phyloP scores from a whole-genome alignment of 64 coral and sea anemone species.

The Montipora foliosa region DNA sequence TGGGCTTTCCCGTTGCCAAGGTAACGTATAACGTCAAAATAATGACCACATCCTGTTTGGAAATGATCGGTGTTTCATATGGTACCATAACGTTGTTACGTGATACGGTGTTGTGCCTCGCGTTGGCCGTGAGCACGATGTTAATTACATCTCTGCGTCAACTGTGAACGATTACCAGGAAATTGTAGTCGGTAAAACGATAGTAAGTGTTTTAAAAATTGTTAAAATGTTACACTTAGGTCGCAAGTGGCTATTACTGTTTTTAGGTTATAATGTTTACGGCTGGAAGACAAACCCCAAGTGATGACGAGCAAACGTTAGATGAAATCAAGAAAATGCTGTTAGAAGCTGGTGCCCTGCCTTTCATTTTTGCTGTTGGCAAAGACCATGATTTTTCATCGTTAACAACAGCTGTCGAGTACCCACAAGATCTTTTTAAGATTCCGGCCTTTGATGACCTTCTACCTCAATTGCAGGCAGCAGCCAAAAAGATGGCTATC shows the following conservation, averaged over 20 bases:
- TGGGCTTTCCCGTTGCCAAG: no score
- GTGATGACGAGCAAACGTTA: slow-evolving; percentile 25
- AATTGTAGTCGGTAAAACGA: no score
- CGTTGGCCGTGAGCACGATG: no score
- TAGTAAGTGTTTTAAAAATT: no score
- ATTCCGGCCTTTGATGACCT: slow-evolving; percentile 22
- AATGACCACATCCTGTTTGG: no score
- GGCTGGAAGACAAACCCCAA: slow-evolving; percentile 59
- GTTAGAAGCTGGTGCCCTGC: slow-evolving; percentile 55
- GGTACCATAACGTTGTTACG: no score
- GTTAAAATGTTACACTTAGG: background rate
- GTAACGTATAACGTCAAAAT: no score
- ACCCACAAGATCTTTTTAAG: slow-evolving; percentile 66
- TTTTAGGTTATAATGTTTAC: slow-evolving; percentile 63
- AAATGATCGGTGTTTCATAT: no score
- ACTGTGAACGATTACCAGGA: no score
- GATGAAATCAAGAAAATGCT: slow-evolving; percentile 49
- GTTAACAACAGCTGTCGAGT: slow-evolving; percentile 39
- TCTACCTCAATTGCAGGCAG: background rate
- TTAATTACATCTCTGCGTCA: no score
- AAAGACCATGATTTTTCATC: slow-evolving; percentile 39
- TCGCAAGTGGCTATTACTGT: background rate
- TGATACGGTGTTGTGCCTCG: no score
- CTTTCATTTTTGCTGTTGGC: slow-evolving; percentile 71
- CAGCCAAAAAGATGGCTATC: slow-evolving; percentile 34